Conservation (phyloP, 2,888 invertebrate species). For the Lysandra bellargus region DNA sequence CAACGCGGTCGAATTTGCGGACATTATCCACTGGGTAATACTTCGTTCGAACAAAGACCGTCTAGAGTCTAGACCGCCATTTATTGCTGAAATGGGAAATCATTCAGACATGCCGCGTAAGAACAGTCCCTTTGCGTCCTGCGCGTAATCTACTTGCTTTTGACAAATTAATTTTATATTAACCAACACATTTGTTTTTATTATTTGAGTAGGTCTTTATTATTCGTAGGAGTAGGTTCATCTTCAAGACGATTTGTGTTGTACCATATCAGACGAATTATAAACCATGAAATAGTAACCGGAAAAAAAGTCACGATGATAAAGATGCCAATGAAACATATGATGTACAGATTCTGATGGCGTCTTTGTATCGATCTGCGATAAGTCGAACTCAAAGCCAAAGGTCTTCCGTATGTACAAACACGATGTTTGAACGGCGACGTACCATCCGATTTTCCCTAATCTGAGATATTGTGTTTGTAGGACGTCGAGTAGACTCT, state of each 20-base stretch:
- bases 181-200: no score
- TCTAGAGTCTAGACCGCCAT: slow-evolving; percentile 14
- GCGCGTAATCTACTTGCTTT: neutral
- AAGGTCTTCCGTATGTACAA: slow-evolving; percentile 48
- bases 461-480: slow-evolving; percentile 59
- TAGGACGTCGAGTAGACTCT: slow-evolving; percentile 44
- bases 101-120: slow-evolving; percentile 15
- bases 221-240: neutral
- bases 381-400: slow-evolving; percentile 41
- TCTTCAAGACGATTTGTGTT: neutral
- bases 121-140: neutral
- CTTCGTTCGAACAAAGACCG: slow-evolving; percentile 20
- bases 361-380: slow-evolving; percentile 39
- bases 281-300: no score
- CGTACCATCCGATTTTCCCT: slow-evolving; percentile 46
- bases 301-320: neutral
- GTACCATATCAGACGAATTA: neutral
- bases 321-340: neutral
- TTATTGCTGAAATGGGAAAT: slow-evolving; percentile 29
- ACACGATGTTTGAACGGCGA: slow-evolving; percentile 49
- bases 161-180: neutral
- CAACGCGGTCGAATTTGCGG: slow-evolving; percentile 10
- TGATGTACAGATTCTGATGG: neutral
- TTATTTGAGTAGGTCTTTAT: neutral
- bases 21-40: slow-evolving; percentile 14